These are phyloP conservation scores for Halcyon leucocephala DNA, from an alignment of 2,797 vertebrate species.

Conservation along the genomic window DNA sequence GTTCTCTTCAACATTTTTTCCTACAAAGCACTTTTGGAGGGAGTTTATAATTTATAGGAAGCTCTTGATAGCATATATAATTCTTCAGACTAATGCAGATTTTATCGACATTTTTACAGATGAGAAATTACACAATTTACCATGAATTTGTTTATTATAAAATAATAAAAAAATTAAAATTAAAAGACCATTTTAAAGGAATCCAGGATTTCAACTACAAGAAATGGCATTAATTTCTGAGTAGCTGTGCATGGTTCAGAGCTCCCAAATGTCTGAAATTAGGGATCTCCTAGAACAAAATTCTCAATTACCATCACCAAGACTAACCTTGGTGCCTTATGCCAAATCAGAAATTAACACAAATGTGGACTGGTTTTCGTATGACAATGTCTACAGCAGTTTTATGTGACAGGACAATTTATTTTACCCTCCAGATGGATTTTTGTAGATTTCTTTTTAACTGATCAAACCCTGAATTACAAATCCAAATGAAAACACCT, in stretches of 20 bases:
- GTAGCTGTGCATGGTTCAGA: neutral
- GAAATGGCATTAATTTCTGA: neutral
- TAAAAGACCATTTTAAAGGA: neutral
- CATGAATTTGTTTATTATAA: neutral
- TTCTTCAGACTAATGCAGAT: neutral
- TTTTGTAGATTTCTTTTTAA: constrained; percentile 13
- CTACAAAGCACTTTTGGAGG: neutral
- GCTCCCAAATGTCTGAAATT: neutral
- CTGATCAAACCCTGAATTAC: neutral
- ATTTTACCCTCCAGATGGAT: constrained; percentile 13
- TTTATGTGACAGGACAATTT: constrained; percentile 7
- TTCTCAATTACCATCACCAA: neutral
- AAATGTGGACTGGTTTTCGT: neutral
- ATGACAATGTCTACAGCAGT: neutral
- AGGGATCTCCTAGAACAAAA: neutral
- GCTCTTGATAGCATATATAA: neutral
- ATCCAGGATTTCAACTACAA: neutral
- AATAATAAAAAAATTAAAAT: neutral
- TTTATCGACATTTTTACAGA: neutral
- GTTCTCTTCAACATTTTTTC: neutral
- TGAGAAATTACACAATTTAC: neutral
- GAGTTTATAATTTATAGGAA: neutral
- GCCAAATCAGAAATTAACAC: constrained; percentile 1
- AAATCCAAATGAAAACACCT: constrained; percentile 16
- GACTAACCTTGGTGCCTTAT: neutral